Evolutionary conservation across 2,888 invertebrate species (phyloP), one percentile per base, ranked within the genome.

Genomic region (Ischnus inquisitorius): DNA sequence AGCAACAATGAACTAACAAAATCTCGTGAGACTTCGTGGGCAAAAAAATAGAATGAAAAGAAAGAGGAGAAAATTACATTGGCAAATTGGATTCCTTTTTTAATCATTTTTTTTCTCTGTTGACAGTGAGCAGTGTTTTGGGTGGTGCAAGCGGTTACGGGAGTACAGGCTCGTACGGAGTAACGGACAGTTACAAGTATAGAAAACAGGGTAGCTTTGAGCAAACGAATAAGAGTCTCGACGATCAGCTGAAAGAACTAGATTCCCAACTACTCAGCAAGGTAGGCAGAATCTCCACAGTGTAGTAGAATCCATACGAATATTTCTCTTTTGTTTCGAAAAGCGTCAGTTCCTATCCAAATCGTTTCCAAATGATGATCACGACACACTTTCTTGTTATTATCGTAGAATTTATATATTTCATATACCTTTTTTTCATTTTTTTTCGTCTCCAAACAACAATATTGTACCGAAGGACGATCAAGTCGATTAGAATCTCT

Each of bases 211-310:
- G 95, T 88, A 95, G 96, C 87, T 97, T 96, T 93, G 97, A 97
- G 93, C 96, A 96, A 92, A 96, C 96, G 12, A 96, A 96, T 83
- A 96, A 97, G 88, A 96, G 96, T 48, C 94, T 97, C 89, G 97
- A 97, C 93, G 96, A 96, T 94, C 97, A 97, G 93, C 94, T 97
- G 88, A 97, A 97, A 92, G 97, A 97, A 93, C 95, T 97, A 89
- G 97, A 97, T 94, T 97, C 96, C 86, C 97, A 97, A 87, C 95
- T 97, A 91, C 95, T 96, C 93, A 96, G 93, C 89, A 93, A 93
- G 93, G 93, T 93, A 93, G 90, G 92, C 89, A 91, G 88, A 91
- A 89, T 90, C 86, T 91, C 90, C 88, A 90, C 88, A 87, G 90
- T 89, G 88, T 91, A 90, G 86, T 85, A 71, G 82, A 83, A 81